A percentile compares a stretch with the other conserved stretches of the same genome.
phyloP scores from a whole-genome alignment of 2,888 invertebrate genomes.

The Platypus cylindrus region DNA sequence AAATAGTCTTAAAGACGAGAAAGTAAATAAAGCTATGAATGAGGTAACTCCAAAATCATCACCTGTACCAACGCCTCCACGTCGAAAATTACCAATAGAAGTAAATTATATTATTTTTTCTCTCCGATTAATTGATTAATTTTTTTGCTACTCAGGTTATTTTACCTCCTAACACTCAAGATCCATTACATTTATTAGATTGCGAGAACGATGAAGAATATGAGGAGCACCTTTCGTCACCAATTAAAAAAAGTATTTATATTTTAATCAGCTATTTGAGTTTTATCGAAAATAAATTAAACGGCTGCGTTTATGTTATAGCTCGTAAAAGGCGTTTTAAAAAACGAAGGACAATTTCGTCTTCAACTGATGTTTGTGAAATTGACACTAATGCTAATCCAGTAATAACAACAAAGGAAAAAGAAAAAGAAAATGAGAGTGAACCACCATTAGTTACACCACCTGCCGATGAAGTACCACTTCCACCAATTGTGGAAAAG shows the following conservation, averaged over 20 bases:
- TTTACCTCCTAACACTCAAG: conserved; percentile 84
- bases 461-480: conserved; percentile 27
- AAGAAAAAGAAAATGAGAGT: conserved; percentile 31
- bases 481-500: conserved; percentile 1
- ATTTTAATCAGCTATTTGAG: neutral
- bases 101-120: conserved; percentile 28
- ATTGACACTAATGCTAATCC: conserved; percentile 37
- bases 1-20: conserved; percentile 52
- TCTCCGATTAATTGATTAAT: neutral
- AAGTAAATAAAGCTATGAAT: conserved; percentile 64
- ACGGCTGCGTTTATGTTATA: neutral
- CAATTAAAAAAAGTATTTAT: conserved; percentile 39
- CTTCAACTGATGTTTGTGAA: conserved; percentile 24
- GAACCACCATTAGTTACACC: too few species aligned
- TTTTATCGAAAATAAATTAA: neutral
- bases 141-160: conserved; percentile 39
- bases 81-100: conserved; percentile 69
- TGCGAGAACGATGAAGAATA: conserved; percentile 71
- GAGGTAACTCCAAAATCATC: conserved; percentile 89
- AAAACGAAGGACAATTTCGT: conserved; percentile 43
- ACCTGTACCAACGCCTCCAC: conserved; percentile 72
- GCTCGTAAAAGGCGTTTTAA: conserved; percentile 50
- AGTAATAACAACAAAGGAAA: conserved; percentile 38
- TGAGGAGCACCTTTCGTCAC: conserved; percentile 65
- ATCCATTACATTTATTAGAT: conserved; percentile 78